Evolutionary conservation across 2,888 invertebrate genomes (phyloP).

Genomic region (Ditula angustiorana): DNA sequence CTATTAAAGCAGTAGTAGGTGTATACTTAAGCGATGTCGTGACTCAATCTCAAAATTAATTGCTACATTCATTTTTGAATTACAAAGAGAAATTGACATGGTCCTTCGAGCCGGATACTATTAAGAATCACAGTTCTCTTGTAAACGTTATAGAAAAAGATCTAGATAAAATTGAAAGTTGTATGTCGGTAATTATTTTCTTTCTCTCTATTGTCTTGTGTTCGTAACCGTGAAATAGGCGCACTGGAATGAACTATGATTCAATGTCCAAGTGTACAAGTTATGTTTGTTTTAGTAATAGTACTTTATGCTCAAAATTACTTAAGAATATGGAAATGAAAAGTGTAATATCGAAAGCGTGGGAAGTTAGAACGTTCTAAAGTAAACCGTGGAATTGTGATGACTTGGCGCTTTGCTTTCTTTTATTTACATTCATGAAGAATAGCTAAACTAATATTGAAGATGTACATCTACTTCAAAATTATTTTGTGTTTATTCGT

Average conservation of each 20-base stretch:
- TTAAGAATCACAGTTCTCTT: slow-evolving; percentile 34
- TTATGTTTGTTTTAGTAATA: slow-evolving; percentile 19
- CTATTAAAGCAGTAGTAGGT: too few species aligned
- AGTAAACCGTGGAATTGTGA: slow-evolving; percentile 50
- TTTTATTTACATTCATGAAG: slow-evolving; percentile 14
- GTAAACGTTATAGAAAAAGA: slow-evolving; percentile 48
- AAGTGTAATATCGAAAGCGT: slow-evolving; percentile 37
- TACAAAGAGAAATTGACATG: not conserved
- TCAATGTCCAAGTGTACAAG: slow-evolving; percentile 27
- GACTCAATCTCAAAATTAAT: too few species aligned
- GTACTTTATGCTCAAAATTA: not conserved
- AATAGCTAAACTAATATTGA: not conserved
- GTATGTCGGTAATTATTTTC: slow-evolving; percentile 63
- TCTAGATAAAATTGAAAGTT: slow-evolving; percentile 67
- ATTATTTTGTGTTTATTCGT: not conserved
- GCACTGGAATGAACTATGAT: slow-evolving; percentile 46
- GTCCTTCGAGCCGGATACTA: slow-evolving; percentile 29
- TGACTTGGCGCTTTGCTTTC: slow-evolving; percentile 22
- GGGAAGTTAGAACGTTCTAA: slow-evolving; percentile 42
- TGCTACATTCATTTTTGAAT: too few species aligned
- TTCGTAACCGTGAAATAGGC: slow-evolving; percentile 70
- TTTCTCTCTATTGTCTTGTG: slow-evolving; percentile 81
- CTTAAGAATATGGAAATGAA: slow-evolving; percentile 24
- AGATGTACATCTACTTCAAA: not conserved
- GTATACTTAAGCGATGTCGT: too few species aligned